These are phyloP conservation scores for Eilema depressum DNA, from an alignment of 2,888 invertebrate species.

Conservation along the genomic window DNA sequence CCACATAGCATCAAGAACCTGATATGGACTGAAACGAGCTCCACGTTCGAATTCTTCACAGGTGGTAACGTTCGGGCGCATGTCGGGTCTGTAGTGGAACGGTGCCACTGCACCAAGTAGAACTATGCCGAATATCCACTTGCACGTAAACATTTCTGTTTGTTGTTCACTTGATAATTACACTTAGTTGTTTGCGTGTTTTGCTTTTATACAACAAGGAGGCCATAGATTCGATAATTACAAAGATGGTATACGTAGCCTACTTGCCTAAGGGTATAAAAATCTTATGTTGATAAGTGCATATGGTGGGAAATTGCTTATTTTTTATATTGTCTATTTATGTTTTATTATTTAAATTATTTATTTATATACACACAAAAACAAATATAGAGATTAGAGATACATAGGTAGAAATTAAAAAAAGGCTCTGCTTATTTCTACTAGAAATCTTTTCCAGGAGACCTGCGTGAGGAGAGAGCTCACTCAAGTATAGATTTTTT, in stretches of 20 bases:
- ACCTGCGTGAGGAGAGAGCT: too few relatives aligned
- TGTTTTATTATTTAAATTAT: background rate
- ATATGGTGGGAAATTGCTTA: too few relatives aligned
- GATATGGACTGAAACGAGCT: constrained; percentile 68
- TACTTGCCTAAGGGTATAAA: background rate
- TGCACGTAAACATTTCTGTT: constrained; percentile 69
- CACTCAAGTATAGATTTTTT: too few relatives aligned
- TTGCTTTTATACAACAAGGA: constrained; percentile 53
- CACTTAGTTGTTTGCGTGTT: constrained; percentile 58
- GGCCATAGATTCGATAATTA: constrained; percentile 57
- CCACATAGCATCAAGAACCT: constrained; percentile 71
- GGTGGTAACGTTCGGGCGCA: constrained; percentile 56
- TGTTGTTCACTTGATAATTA: constrained; percentile 62
- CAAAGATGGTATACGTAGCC: constrained; percentile 1
- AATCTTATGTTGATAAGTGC: background rate
- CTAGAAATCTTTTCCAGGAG: too few relatives aligned
- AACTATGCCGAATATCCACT: constrained; percentile 68
- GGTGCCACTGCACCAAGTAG: constrained; percentile 50
- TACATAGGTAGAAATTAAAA: too few relatives aligned
- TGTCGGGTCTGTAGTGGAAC: constrained; percentile 4
- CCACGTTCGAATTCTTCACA: constrained; percentile 75
- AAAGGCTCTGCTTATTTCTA: too few relatives aligned
- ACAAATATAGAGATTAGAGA: too few relatives aligned
- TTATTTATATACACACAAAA: too few relatives aligned
- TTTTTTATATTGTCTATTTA: background rate